Base-by-base conservation (phyloP, 2,888 invertebrate genomes). In the Holacanthella duospinosa region DNA sequence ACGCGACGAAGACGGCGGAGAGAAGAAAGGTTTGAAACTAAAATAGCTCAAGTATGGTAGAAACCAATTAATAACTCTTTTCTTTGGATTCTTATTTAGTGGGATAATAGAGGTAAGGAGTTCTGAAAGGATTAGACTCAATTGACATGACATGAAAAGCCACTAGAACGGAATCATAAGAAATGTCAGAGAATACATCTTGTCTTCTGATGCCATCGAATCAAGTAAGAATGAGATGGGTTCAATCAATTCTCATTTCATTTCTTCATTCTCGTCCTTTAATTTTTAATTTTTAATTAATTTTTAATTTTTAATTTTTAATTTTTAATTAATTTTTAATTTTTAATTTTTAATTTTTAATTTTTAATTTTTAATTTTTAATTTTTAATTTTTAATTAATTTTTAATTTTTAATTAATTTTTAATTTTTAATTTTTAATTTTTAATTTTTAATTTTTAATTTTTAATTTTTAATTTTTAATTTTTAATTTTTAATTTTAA, bases 11-110 rank as follows among this genome's bases (percentile, higher is more conserved):
- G 9, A 36, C 36, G 6, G 36, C 36, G 36, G 36, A 36, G 9
- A 36, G 36, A 16, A 16, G 16, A 6, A 6, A 36, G 36, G 36
- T 6, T 12, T 48, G 48, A 48, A 48, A 16, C 48, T 21, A 48
- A 48, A 48, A 21, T 48, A 48, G 48, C 48, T 48, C 48, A 48
- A 48, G 48, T n/a, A n/a, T 48, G 21, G 48, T n/a, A n/a, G 6
- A 48, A 9, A 48, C 12, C 48, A 48, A 9, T 21, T 48, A 48
- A 48, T 48, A 48, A 48, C 48, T 48, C 48, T 48, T n/a, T 48
- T 48, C 48, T n/a, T 48, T 48, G 4, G 48, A 9, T 36, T 12
- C 36, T 36, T 16, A 6, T 36, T 36, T 36, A 12, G 16, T 36
- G 16, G 6, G 6, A 36, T 16, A 36, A 36, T 36, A 36, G 9